Evolutionary conservation across 2,797 vertebrate genomes (phyloP).

Genomic region (Luscinia luscinia): DNA sequence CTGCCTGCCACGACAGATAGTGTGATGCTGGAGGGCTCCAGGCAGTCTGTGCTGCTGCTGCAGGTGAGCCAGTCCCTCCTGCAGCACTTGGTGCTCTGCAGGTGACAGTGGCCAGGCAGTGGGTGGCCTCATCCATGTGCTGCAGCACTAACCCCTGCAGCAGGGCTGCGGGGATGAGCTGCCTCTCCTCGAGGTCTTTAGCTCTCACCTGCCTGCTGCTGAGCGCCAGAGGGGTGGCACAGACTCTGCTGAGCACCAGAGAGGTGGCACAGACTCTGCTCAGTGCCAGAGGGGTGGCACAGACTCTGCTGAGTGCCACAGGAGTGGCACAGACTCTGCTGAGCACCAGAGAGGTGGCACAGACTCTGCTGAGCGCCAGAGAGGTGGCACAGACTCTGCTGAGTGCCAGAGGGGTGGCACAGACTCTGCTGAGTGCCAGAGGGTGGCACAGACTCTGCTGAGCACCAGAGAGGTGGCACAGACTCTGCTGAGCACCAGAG

Average conservation of each 20-base stretch:
- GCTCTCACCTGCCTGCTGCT: neutral
- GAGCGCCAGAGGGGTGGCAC: neutral
- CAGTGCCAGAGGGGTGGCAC: too few species aligned
- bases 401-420: neutral
- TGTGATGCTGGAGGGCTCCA: neutral
- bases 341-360: too few species aligned
- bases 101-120: neutral
- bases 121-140: neutral
- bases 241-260: neutral
- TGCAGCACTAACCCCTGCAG: neutral
- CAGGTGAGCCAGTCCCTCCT: neutral
- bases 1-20: neutral
- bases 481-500: neutral
- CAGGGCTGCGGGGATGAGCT: neutral
- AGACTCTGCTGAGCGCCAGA: neutral
- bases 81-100: accelerated
- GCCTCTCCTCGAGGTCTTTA: neutral
- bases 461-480: neutral
- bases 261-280: neutral
- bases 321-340: too few species aligned
- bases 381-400: neutral
- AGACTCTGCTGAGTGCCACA: too few species aligned
- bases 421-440: neutral
- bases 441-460: neutral
- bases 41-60: neutral